These are phyloP conservation scores for Heterocephalus glaber DNA, from an alignment of 2,113 vertebrate genomes.

Conservation along the genomic window DNA sequence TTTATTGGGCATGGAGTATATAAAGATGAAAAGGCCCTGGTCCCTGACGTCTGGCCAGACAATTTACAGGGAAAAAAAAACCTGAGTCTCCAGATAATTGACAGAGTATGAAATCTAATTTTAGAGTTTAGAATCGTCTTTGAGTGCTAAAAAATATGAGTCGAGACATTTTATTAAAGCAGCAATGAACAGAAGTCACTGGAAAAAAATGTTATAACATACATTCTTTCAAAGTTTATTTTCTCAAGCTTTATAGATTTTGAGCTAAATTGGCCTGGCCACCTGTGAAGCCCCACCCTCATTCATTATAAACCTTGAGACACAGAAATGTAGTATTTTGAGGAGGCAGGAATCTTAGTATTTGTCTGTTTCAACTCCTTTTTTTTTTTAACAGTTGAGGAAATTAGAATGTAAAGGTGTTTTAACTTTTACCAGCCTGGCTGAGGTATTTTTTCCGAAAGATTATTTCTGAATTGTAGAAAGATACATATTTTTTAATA, in stretches of 20 bases:
- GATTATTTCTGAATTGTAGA: background rate
- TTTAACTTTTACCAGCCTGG: background rate
- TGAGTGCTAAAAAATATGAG: constrained; percentile 16
- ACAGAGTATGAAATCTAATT: constrained; percentile 55
- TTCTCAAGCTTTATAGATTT: constrained; percentile 34
- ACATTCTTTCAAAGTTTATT: constrained; percentile 55
- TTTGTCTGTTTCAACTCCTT: background rate
- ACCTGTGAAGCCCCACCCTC: background rate
- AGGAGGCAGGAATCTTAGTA: background rate
- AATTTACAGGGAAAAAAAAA: background rate
- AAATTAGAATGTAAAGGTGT: background rate
- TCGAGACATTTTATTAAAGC: constrained; percentile 40
- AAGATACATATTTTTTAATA: background rate
- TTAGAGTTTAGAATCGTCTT: constrained; percentile 35
- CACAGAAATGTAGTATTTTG: background rate
- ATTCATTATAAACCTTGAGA: background rate
- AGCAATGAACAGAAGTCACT: background rate
- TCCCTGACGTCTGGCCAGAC: constrained; percentile 26
- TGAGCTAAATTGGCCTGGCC: background rate
- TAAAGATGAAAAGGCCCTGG: constrained; percentile 2
- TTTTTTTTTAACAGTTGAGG: background rate
- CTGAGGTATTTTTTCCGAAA: background rate
- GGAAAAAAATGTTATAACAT: background rate
- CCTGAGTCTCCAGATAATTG: background rate
- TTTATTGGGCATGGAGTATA: background rate